Base-by-base conservation (phyloP, 2,888 invertebrate species). In the Hemithea aestivaria region DNA sequence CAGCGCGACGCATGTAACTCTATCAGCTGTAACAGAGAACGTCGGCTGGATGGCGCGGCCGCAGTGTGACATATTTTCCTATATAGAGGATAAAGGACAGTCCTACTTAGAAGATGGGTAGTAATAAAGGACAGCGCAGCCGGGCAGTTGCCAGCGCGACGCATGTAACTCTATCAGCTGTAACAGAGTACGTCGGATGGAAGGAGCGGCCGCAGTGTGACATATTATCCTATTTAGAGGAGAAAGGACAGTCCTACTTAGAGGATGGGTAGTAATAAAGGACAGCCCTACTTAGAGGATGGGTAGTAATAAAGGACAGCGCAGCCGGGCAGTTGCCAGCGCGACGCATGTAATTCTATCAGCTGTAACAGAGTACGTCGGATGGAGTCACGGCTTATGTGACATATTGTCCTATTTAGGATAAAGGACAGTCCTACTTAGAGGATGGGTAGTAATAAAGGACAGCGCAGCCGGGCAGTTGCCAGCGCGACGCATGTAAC, bases 121-220 rank as follows among this genome's bases (percentile, higher is more conserved):
- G 82, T 97, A 97, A 78, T 96, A 97, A 38, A 95, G 91, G 35
- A 96, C 94, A 2, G 96, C 95, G 30, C 95, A 94, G 38, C 96
- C 95, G 10, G 96, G 94, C 51, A 97, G 89, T 72, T 95, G 94
- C 96, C 96, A 97, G 73, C 94, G 92, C 0, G 95, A 94, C 1
- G 96, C 96, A 76, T 95, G 94, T 38, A 96, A 88, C 76, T 97
- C 97, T 54, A 97, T 96, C 39, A 97, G 89, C 78, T 97, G 96
- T 47, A 96, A 88, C 41, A 97, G 88, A 1, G 95, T 96, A 70
- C 95, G 94, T 54, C 94, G 91, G 46, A 94, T 93, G 51, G 92
- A 90, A 2, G 94, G 92, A 30, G 92, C 90, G 9, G 93, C 92
- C 26, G 91, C 90, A 7, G 92, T 90, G 66, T 90, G n/a, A n/a